Conservation (phyloP, 2,113 vertebrate genomes). For the Jaculus jaculus region DNA sequence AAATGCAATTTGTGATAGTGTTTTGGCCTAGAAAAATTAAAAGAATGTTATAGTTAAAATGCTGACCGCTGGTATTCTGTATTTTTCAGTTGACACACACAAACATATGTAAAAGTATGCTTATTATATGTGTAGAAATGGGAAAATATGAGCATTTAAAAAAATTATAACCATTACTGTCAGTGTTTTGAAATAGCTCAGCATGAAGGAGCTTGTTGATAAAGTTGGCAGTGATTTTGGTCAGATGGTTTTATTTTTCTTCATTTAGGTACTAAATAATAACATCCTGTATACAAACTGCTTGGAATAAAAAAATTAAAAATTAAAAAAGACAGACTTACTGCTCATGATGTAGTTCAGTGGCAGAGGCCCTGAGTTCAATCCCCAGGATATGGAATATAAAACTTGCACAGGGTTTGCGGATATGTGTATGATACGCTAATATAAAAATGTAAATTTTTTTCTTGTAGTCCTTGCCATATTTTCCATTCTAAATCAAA, state of each 20-base stretch:
- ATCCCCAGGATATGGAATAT: neutral
- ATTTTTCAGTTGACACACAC: neutral
- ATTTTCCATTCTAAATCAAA: constrained; percentile 29
- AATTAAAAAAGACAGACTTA: constrained; percentile 19
- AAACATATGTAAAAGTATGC: neutral
- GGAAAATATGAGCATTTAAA: constrained; percentile 41
- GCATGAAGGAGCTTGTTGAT: neutral
- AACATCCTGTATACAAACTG: neutral
- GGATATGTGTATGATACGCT: neutral
- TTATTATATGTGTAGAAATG: neutral
- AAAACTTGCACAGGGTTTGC: neutral
- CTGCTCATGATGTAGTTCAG: neutral
- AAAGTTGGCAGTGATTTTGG: neutral
- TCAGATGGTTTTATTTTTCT: neutral
- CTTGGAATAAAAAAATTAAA: constrained; percentile 16
- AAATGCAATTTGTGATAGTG: neutral
- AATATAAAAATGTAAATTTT: neutral
- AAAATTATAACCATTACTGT: neutral
- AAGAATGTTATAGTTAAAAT: constrained; percentile 16
- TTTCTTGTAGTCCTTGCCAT: neutral
- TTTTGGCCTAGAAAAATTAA: constrained; percentile 37
- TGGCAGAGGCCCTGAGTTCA: neutral
- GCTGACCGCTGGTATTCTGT: neutral
- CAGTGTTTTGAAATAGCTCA: neutral
- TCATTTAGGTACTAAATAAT: neutral